Conservation (phyloP, 2,888 invertebrate genomes). For the Hirtodrosophila duncani region DNA sequence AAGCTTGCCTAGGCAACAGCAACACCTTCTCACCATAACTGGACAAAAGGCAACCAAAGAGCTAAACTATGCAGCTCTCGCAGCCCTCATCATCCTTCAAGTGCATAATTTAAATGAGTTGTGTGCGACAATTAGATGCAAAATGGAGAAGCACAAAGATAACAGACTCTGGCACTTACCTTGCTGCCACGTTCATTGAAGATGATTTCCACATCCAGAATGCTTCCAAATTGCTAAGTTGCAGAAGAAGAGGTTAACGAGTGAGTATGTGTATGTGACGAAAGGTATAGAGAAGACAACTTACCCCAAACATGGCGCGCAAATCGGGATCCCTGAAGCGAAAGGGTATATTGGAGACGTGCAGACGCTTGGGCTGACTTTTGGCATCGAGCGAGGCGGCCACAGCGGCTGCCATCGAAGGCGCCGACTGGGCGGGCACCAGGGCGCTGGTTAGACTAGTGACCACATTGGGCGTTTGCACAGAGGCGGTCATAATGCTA, state of each 20-base stretch:
- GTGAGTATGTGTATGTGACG: constrained; percentile 11
- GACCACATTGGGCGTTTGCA: constrained; percentile 79
- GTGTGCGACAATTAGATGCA: constrained; percentile 60
- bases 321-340: constrained; percentile 99
- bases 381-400: constrained; percentile 80
- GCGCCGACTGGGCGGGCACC: constrained; percentile 71
- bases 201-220: constrained; percentile 99
- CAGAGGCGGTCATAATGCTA: constrained; percentile 74
- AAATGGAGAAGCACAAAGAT: constrained; percentile 19
- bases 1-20: constrained; percentile 1
- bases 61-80: constrained; percentile 21
- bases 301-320: constrained; percentile 98
- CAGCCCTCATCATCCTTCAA: constrained; percentile 35
- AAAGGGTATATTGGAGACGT: constrained; percentile 99
- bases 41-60: constrained; percentile 24
- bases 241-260: constrained; percentile 27
- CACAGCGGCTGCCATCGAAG: constrained; percentile 52
- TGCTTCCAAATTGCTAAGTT: constrained; percentile 99
- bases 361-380: constrained; percentile 93
- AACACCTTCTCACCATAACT: constrained; percentile 15
- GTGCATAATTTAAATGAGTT: constrained; percentile 72
- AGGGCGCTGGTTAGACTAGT: constrained; percentile 79
- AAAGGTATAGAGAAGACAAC: constrained; percentile 75
- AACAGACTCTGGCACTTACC: constrained; percentile 84
- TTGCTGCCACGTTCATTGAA: constrained; percentile 99